Base-by-base conservation (phyloP, 92 coral and sea anemone genomes). In the Palythoa caribaeorum region DNA sequence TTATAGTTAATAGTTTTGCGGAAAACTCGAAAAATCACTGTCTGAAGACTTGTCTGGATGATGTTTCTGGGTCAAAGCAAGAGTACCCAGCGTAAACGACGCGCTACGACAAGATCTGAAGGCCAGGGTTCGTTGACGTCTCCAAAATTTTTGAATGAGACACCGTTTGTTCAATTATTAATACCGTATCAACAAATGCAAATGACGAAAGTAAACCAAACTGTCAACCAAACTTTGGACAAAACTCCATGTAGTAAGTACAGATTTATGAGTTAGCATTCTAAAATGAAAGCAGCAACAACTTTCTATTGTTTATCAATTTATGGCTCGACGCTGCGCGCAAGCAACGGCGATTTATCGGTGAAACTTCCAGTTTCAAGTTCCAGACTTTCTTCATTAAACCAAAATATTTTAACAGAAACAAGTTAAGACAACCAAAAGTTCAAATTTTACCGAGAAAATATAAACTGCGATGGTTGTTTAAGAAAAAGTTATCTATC, bases 161-260 rank as follows among this genome's bases (percentile, higher is more conserved):
- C 75, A 6, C 10, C 19, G 28, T 62, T 52, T 6, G 69, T 15
- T 78, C 7, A 57, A 78, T 78, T 57, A 78, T 78, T 78, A 55
- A 78, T 12, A 16, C 7, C 50, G 15, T 20, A 17, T 15, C 38
- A 38, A 78, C 55, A 53, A 48, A 52, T 28, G 50, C 37, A 57
- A 55, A 54, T 19, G 37, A 5, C 28, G 55, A 37, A 78, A 40
- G 48, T 50, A 55, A 78, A 57, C 83, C 83, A 20, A 60, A 38
- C 16, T 78, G 70, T 78, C 83, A 57, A 78, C 83, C 57, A 77
- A 77, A 38, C 83, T 59, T 59, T 40, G 17, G 83, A 28, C 83
- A 53, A 55, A 36, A 76, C 0, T 66, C 39, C 14, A 12, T 72
- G 2, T 16, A 15, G 8, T 38, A 16, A 16, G 48, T 39, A 72